Percentiles rank a stretch among this genome's conserved stretches.
Conservation (phyloP, 2,888 invertebrate species). For the Dyspetes luteomarginatus region DNA sequence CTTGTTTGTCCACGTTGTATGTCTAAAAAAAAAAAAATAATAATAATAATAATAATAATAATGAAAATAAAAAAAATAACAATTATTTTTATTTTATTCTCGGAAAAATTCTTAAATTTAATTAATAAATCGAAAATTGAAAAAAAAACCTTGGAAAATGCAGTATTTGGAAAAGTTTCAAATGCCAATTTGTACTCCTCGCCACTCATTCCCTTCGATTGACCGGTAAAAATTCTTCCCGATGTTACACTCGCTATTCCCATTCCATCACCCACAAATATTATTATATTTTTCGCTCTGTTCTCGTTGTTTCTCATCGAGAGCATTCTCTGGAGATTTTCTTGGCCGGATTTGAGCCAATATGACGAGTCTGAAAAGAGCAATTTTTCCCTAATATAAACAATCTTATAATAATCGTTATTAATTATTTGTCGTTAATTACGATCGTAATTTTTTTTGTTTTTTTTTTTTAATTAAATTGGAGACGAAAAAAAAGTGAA, state of each 20-base stretch:
- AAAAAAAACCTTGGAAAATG: conserved; percentile 85
- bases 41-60: no score
- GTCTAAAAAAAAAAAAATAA: conserved; percentile 85
- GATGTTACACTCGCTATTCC: conserved; percentile 87
- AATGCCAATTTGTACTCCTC: conserved; percentile 86
- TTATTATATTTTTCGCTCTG: conserved; percentile 86
- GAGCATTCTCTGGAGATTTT: conserved; percentile 78
- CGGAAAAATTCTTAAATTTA: no score
- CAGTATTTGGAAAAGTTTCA: conserved; percentile 87
- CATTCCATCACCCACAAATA: conserved; percentile 89
- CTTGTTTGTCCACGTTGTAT: conserved; percentile 89
- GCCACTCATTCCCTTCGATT: conserved; percentile 83
- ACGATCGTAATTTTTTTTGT: background rate
- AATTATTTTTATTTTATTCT: no score
- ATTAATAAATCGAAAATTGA: no score
- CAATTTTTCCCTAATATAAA: no score
- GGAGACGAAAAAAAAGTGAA: no score
- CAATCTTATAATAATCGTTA: no score
- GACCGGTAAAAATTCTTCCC: conserved; percentile 87
- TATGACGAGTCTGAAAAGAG: conserved; percentile 76
- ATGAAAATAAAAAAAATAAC: conserved; percentile 20
- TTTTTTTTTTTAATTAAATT: no score
- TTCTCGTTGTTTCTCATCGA: conserved; percentile 76
- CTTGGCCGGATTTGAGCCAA: conserved; percentile 80
- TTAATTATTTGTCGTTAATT: background rate